Evolutionary conservation across 2,113 vertebrate species (phyloP), one percentile per base, ranked within the genome.

Genomic region (Fulmarus glacialis): DNA sequence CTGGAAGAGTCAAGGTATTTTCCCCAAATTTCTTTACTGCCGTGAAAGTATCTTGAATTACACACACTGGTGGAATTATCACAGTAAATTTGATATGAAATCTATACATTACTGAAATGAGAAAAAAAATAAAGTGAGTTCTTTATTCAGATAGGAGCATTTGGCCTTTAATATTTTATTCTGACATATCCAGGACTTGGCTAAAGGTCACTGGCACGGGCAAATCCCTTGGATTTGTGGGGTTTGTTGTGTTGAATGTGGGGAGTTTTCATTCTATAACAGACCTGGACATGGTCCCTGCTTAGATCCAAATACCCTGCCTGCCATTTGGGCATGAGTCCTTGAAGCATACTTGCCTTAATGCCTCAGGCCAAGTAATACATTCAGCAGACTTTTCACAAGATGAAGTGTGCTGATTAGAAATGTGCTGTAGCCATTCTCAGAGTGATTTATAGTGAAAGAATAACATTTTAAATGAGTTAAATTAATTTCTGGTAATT

Each of bases 151-250:
- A 79, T 80, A 53, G 60, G 30, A 56, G 14, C 36, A 89, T 74
- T 78, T 95, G n/a, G 30, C 52, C 68, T 95, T 94, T 90, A 74
- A 89, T 91, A 89, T 93, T 92, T 90, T 90, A 67, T 90, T 89
- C 47, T 95, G 86, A 90, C 77, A 70, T 84, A 92, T 92, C 40
- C 77, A 89, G 92, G 80, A 42, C 83, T 91, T 95, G 83, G 52
- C 43, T 84, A 64, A 92, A 94, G 86, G 77, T 91, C 72, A 89
- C 19, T 6, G 12, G n/a, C 36, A 91, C 84, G 78, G 83, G 66
- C 23, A 71, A 63, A 84, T 71, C 63, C 14, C 19, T 67, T 79
- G n/a, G 30, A 78, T 83, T 93, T 67, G 18, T 42, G 42, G 40
- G 12, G 11, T 2, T 43, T 60, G 27, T 90, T 8, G 1, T 89